Evolutionary conservation across 2,797 vertebrate species (phyloP).

Genomic region (Pagetopsis macropterus): DNA sequence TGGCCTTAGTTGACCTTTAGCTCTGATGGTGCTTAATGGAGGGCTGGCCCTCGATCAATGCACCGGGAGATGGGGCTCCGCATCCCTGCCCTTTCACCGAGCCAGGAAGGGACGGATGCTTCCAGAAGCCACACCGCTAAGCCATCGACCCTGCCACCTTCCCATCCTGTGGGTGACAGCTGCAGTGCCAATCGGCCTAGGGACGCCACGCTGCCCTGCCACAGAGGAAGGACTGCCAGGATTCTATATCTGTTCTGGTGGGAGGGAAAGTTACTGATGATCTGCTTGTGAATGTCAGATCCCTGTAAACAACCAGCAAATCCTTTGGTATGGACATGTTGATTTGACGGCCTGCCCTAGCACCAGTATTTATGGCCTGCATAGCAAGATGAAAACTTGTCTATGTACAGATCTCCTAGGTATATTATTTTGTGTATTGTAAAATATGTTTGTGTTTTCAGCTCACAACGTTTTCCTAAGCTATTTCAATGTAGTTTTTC

Average conservation of each 20-base stretch:
- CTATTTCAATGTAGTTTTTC: slow-evolving; percentile 12
- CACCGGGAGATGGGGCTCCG: slow-evolving; percentile 62
- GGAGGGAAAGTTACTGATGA: slow-evolving; percentile 58
- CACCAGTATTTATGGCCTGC: slow-evolving; percentile 5
- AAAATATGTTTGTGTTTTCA: not conserved
- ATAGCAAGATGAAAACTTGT: not conserved
- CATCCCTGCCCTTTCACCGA: slow-evolving; percentile 70
- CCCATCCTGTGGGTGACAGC: slow-evolving; percentile 75
- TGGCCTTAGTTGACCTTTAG: slow-evolving; percentile 80
- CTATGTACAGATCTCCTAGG: not conserved
- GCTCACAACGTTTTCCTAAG: slow-evolving; percentile 10
- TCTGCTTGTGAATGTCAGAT: slow-evolving; percentile 71
- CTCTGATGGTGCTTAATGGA: slow-evolving; percentile 74
- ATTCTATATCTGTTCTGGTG: slow-evolving; percentile 40
- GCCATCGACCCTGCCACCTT: slow-evolving; percentile 75
- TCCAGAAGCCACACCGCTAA: slow-evolving; percentile 67
- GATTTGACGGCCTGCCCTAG: not conserved
- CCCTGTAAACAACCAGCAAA: slow-evolving; percentile 54
- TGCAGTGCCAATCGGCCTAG: slow-evolving; percentile 70
- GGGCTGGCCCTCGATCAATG: slow-evolving; percentile 77
- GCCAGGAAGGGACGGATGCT: slow-evolving; percentile 60
- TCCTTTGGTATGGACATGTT: slow-evolving; percentile 14
- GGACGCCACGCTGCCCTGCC: slow-evolving; percentile 71
- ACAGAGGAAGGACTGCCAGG: slow-evolving; percentile 75
- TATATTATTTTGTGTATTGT: not conserved